These are phyloP conservation scores for Lanius collurio DNA, from an alignment of 2,113 vertebrate genomes.

Conservation along the genomic window DNA sequence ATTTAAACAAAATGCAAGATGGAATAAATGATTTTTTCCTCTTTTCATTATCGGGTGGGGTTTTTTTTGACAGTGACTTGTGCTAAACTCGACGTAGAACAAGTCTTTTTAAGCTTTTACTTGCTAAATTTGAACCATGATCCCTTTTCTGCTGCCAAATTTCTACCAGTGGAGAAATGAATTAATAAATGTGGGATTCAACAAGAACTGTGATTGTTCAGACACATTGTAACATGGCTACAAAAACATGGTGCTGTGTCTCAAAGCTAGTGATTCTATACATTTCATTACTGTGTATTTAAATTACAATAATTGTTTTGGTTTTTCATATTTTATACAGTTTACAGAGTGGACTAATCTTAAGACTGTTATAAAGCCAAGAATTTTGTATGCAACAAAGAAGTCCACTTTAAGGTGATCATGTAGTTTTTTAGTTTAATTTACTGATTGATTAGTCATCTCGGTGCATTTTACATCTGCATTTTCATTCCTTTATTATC, in stretches of 20 bases:
- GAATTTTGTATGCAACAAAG: conserved; percentile 59
- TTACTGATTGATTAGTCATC: conserved; percentile 22
- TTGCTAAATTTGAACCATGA: neutral
- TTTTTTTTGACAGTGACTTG: neutral
- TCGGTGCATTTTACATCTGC: conserved; percentile 3
- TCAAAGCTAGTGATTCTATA: neutral
- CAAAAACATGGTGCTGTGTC: neutral
- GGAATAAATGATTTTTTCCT: neutral
- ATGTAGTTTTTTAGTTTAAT: conserved; percentile 42
- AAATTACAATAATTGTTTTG: conserved; percentile 23
- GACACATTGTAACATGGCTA: neutral
- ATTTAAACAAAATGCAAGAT: neutral
- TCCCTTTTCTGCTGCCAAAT: neutral
- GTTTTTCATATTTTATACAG: conserved; percentile 51
- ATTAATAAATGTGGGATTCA: neutral
- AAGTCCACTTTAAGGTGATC: conserved; percentile 59
- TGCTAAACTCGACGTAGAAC: neutral
- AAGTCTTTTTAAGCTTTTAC: neutral
- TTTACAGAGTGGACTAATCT: conserved; percentile 61
- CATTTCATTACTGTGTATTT: neutral
- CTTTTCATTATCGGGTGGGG: neutral
- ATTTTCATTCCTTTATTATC: conserved; percentile 29
- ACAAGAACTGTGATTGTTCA: neutral
- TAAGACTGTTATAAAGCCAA: conserved; percentile 57
- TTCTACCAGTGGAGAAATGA: neutral